Conservation (phyloP, 2,113 vertebrate species). For the Phalacrocorax brasilianus region DNA sequence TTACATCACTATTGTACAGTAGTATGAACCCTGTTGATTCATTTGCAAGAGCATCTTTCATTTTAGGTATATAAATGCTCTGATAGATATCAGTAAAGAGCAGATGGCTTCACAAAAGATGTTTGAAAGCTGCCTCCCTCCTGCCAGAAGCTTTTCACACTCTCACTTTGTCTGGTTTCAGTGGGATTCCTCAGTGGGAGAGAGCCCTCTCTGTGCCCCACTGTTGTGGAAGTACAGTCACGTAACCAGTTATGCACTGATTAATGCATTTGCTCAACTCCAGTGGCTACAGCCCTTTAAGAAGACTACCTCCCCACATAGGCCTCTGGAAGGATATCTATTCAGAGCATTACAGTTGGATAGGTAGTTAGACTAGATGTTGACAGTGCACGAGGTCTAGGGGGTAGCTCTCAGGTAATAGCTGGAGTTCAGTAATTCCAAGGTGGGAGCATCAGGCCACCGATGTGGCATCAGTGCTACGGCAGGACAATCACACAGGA, state of each 20-base stretch:
- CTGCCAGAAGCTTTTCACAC: conserved; percentile 32
- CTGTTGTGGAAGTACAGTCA: not conserved
- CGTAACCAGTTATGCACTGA: not conserved
- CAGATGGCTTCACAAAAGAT: conserved; percentile 39
- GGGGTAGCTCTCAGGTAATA: not conserved
- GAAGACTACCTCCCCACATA: not conserved
- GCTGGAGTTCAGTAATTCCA: not conserved
- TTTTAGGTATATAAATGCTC: not conserved
- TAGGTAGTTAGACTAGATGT: not conserved
- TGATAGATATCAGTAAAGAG: conserved; percentile 7
- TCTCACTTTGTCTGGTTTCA: conserved; percentile 15
- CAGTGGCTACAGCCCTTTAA: not conserved
- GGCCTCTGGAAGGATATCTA: not conserved
- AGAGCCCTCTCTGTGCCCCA: not conserved
- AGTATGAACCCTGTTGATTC: not conserved
- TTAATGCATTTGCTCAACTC: not conserved
- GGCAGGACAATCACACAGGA: not conserved
- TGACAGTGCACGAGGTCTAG: not conserved
- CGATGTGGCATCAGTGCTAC: fast-evolving
- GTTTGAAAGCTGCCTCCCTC: not conserved
- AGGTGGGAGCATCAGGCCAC: fast-evolving
- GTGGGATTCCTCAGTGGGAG: not conserved
- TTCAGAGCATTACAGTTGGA: not conserved
- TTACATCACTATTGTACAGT: not conserved
- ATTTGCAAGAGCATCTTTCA: not conserved